phyloP scores from a whole-genome alignment of 2,113 vertebrate species.

The Formicarius rufipectus region DNA sequence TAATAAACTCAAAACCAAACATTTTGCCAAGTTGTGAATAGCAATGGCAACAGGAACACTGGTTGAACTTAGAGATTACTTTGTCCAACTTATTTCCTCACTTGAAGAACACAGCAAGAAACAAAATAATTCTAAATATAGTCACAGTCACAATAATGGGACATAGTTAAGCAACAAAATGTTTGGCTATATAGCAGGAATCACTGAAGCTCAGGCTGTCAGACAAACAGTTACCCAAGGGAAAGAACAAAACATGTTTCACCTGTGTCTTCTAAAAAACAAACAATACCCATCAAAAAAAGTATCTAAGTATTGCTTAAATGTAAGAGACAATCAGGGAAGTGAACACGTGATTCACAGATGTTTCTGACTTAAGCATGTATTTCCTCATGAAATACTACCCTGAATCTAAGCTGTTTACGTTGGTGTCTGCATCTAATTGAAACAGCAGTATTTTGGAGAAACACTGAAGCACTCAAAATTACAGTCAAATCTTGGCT shows the following conservation, averaged over 20 bases:
- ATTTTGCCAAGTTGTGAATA: not conserved
- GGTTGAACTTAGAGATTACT: not conserved
- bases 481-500: not conserved
- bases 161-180: not conserved
- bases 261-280: not conserved
- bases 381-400: slow-evolving; percentile 20
- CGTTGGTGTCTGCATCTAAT: not conserved
- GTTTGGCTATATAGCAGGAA: not conserved
- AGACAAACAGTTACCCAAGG: not conserved
- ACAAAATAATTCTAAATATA: not conserved
- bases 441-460: not conserved
- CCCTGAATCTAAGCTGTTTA: not conserved
- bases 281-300: not conserved
- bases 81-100: not conserved
- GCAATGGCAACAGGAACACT: not conserved
- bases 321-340: slow-evolving; percentile 12
- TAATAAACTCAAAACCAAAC: not conserved
- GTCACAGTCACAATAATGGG: not conserved
- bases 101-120: not conserved
- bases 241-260: not conserved
- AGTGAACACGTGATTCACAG: not conserved
- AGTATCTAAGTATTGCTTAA: not conserved
- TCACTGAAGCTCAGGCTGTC: not conserved
- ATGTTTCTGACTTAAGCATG: not conserved
- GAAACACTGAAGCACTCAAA: not conserved